Evolutionary conservation across 2,888 invertebrate genomes (phyloP), one percentile per base, ranked within the genome.

Genomic region (Cantharis rustica): DNA sequence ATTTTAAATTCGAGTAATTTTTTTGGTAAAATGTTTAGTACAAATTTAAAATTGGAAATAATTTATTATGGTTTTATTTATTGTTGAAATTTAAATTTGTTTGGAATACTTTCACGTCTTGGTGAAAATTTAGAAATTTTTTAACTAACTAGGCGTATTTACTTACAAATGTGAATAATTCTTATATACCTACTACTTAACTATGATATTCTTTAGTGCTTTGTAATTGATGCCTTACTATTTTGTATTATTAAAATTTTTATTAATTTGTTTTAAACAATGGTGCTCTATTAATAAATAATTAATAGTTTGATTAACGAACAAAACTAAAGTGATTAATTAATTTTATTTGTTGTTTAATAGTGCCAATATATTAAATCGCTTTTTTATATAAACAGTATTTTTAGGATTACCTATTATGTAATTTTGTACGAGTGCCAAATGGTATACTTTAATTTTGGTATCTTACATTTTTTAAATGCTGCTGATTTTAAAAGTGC

Each of bases 1-100:
- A 86, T 76, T 88, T 88, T 81, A 86, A 85, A 81, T 87, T 89
- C 74, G 87, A 88, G 79, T 87, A 83, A 82, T 16, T 68, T 66
- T 13, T 23, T 66, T 66, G 5, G 16, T 17, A 13, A 7, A 64
- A 20, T 17, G 4, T 10, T n/a, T n/a, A 20, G 64, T 66, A 66
- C 20, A 66, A 66, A 66, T 66, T 10, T 23, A 20, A 66, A 20
- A 66, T 66, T 66, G 13, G 64, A 23, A 20, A 23, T 69, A 23
- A 69, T 27, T 69, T 69, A 69, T 69, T 69, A 69, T 64, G 64
- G 69, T 15, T 47, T 69, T 69, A 69, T 69, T 31, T 47, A 69
- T 31, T 69, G 27, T 69, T 69, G 16, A 69, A 31, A 69, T 69
- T 69, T 69, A 3, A 69, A 69, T 13, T 26, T 20, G 23, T 23